Percentiles rank a stretch among this genome's conserved stretches.
Evolutionary conservation across 1,140 invertebrate species (phyloP).

Genomic region (Drosophila triauraria): DNA sequence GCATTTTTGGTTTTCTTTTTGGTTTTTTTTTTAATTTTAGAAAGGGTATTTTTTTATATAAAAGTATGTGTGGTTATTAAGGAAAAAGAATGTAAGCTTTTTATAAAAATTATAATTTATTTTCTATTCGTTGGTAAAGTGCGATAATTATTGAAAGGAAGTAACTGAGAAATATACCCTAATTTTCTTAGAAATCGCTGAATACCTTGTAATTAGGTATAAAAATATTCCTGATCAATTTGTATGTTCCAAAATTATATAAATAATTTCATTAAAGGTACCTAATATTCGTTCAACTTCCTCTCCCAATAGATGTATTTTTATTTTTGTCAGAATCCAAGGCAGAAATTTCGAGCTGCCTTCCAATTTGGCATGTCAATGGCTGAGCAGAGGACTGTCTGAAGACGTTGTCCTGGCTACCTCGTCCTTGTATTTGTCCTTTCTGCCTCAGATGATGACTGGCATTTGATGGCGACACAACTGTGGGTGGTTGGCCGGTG

Average conservation of each 20-base stretch:
- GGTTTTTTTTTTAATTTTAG: neutral
- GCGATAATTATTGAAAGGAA: no score
- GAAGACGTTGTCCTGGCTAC: slow-evolving; percentile 63
- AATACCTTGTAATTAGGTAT: no score
- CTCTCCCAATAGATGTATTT: no score
- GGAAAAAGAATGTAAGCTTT: no score
- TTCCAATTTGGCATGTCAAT: slow-evolving; percentile 41
- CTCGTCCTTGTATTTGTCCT: slow-evolving; percentile 22
- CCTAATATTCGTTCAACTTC: neutral
- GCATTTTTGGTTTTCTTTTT: slow-evolving; percentile 8
- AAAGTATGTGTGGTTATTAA: neutral
- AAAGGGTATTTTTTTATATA: neutral
- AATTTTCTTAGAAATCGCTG: no score
- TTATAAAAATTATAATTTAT: no score
- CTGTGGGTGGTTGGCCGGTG: neutral
- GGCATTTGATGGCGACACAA: slow-evolving; percentile 50
- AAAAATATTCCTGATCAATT: no score
- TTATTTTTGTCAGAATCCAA: neutral
- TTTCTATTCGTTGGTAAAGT: no score
- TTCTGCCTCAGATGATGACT: slow-evolving; percentile 57
- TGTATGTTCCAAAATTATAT: neutral
- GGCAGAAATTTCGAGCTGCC: slow-evolving; percentile 18
- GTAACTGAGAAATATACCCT: no score
- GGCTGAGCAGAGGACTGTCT: slow-evolving; percentile 12
- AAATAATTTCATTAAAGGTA: neutral